phyloP scores from a whole-genome alignment of 1,140 invertebrate species.

The Plectus sambesii region DNA sequence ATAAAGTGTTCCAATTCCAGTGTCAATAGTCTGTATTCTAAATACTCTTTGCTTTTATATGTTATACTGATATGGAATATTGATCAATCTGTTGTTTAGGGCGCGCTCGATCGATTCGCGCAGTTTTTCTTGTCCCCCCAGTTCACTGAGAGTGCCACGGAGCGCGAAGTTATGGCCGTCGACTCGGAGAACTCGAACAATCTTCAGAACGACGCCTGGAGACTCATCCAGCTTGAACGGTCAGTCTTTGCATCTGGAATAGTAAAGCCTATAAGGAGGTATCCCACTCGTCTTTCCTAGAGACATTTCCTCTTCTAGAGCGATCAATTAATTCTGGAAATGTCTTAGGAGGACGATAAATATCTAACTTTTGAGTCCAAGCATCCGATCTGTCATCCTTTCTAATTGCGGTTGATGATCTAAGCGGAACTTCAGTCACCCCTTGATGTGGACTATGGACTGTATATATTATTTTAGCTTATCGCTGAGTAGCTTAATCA shows the following conservation, averaged over 20 bases:
- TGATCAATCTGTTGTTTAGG: conserved; percentile 7
- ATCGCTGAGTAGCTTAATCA: too few species aligned
- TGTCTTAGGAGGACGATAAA: conserved; percentile 10
- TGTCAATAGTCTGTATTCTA: conserved; percentile 71
- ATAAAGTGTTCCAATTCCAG: conserved; percentile 73
- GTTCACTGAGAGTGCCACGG: conserved; percentile 77
- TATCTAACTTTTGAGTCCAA: too few species aligned
- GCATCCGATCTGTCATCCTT: conserved; percentile 5
- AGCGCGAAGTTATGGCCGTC: conserved; percentile 84
- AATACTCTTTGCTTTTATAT: too few species aligned
- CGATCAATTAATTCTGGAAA: conserved; percentile 10
- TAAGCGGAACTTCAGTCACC: too few species aligned
- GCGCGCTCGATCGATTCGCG: conserved; percentile 58
- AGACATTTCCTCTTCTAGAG: background rate
- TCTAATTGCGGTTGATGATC: too few species aligned
- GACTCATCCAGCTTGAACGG: conserved; percentile 73
- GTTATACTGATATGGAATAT: too few species aligned
- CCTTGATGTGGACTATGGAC: too few species aligned
- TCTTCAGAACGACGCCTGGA: conserved; percentile 70
- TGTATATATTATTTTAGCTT: too few species aligned
- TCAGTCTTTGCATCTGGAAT: too few species aligned
- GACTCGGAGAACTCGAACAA: conserved; percentile 94
- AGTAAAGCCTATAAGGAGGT: conserved; percentile 51
- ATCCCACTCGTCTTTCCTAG: conserved; percentile 14
- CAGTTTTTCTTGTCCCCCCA: conserved; percentile 86